Base-by-base conservation (phyloP, 2,797 vertebrate species). In the Anas acuta region DNA sequence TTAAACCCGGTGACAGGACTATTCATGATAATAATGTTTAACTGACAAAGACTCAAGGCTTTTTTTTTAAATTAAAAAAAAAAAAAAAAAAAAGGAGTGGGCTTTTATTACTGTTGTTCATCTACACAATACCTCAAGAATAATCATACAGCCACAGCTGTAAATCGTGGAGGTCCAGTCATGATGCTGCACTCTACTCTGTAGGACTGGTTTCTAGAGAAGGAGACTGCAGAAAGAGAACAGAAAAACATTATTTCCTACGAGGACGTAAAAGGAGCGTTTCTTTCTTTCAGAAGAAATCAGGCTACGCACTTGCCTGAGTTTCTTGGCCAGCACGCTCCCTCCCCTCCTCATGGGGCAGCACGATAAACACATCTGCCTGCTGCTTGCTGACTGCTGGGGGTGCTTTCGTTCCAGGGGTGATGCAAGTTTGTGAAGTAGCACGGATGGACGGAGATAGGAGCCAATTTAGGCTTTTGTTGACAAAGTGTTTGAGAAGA, bases 211-310 rank as follows among this genome's bases (percentile, higher is more conserved):
- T 87, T 90, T 93, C 67, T 77, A 77, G 74, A 82, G 87, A 95
- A 90, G 35, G 9, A 79, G 45, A 69, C 32, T 69, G 76, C 49
- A 58, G 57, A 81, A 15, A 25, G 35, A 87, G 69, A 79, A 45
- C 2, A 65, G 75, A 90, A 93, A 93, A 62, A 66, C 66, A 37
- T 78, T 87, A 5, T 89, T 94, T 93, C 54, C 72, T 89, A 20
- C 0, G 2, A 77, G 58, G 81, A 82, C 81, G 67, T 67, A 82
- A 90, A 94, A 91, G 72, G 60, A 84, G 45, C 14, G 49, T 54
- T 95, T 95, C 64, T 22, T 58, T 85, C 81, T 84, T 94, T 83
- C 80, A 61, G 77, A 89, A 92, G 80, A 57, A 90, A 82, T 25
- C 71, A 65, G 67, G 62, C 74, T 82, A 51, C 0, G 1, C 70